A percentile compares a stretch with the other conserved stretches of the same genome.
Conservation (phyloP, 2,797 vertebrate genomes). For the Mus spretus region DNA sequence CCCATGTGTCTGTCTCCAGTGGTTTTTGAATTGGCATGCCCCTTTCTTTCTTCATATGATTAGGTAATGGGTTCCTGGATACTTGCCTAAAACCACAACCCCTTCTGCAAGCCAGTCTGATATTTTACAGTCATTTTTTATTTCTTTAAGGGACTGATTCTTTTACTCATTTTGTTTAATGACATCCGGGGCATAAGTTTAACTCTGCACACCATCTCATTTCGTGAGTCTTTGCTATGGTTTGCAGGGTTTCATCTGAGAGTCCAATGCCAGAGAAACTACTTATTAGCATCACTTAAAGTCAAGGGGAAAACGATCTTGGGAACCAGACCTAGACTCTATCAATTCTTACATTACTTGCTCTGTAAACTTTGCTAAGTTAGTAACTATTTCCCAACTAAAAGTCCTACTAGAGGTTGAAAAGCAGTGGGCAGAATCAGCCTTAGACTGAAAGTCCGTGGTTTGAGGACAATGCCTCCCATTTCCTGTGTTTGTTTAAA, state of each 20-base stretch:
- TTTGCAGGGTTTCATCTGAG: background rate
- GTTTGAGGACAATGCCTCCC: background rate
- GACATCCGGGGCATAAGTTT: background rate
- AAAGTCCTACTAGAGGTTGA: background rate
- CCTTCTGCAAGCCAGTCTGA: constrained; percentile 9
- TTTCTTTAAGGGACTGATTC: background rate
- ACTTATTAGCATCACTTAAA: background rate
- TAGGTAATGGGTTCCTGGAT: background rate
- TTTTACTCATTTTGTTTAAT: background rate
- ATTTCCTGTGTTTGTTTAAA: background rate
- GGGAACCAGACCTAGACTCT: background rate
- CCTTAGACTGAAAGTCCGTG: background rate
- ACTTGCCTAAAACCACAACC: background rate
- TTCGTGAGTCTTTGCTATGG: background rate
- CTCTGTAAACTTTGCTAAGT: background rate
- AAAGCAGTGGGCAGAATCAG: constrained; percentile 21
- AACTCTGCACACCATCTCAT: background rate
- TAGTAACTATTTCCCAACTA: background rate
- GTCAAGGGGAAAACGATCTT: background rate
- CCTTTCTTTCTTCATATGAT: background rate
- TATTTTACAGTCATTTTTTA: background rate
- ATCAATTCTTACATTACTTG: background rate
- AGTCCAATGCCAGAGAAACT: background rate
- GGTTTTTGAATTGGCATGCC: background rate
- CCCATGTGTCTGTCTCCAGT: background rate